A percentile compares a stretch with the other conserved stretches of the same genome.
phyloP scores from a whole-genome alignment of 2,797 vertebrate species.

The Borostomias antarcticus region DNA sequence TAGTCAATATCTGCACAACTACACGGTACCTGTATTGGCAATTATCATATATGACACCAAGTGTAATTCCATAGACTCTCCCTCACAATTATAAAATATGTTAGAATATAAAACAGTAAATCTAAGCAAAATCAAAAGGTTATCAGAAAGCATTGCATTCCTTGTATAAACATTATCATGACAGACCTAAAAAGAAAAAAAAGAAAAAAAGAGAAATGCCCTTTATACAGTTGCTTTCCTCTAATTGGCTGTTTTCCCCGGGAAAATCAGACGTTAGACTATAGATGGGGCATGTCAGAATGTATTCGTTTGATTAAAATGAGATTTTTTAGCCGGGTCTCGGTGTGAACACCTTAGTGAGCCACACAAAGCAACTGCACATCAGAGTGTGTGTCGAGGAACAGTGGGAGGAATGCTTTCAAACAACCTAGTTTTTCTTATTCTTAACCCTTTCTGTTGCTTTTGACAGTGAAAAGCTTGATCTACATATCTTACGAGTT shows the following conservation, averaged over 20 bases:
- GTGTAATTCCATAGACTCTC: slow-evolving; percentile 44
- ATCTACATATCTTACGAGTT: slow-evolving; percentile 32
- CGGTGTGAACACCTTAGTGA: slow-evolving; percentile 34
- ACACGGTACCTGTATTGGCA: slow-evolving; percentile 34
- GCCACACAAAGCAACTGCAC: slow-evolving; percentile 23
- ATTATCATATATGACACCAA: slow-evolving; percentile 42
- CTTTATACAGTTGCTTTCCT: slow-evolving; percentile 59
- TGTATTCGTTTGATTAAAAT: slow-evolving; percentile 47
- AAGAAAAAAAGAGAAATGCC: slow-evolving; percentile 27
- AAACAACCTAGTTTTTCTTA: slow-evolving; percentile 24
- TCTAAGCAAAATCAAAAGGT: slow-evolving; percentile 36
- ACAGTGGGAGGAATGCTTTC: slow-evolving; percentile 46
- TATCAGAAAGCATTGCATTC: slow-evolving; percentile 31
- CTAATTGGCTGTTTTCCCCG: slow-evolving; percentile 33
- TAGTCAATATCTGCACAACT: slow-evolving; percentile 60
- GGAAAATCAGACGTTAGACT: slow-evolving; percentile 30
- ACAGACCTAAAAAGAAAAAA: slow-evolving; percentile 24
- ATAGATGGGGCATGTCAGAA: slow-evolving; percentile 47
- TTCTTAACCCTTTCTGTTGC: slow-evolving; percentile 32
- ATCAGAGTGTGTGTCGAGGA: slow-evolving; percentile 47
- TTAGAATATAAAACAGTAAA: slow-evolving; percentile 54
- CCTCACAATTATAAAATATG: slow-evolving; percentile 53
- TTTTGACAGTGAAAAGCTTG: slow-evolving; percentile 48
- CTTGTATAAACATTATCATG: slow-evolving; percentile 17
- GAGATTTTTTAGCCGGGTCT: slow-evolving; percentile 48